Conservation (phyloP, 2,113 vertebrate species). For the Dolichotis patagonum region DNA sequence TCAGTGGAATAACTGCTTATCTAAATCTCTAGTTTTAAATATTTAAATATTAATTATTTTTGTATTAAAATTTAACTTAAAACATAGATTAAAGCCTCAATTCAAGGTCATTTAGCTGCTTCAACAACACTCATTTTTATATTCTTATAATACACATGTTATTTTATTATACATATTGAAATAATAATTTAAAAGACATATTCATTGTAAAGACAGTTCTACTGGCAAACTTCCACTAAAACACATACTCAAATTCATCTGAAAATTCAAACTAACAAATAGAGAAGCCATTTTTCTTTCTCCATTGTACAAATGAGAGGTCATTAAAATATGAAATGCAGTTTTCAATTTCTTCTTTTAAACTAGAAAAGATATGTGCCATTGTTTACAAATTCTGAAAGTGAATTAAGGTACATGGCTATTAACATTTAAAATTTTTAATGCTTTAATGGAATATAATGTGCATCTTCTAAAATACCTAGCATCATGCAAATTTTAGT, state of each 20-base stretch:
- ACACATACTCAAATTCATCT: background rate
- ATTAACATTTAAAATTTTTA: background rate
- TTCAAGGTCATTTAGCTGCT: background rate
- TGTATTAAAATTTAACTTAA: background rate
- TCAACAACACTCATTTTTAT: background rate
- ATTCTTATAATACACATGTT: background rate
- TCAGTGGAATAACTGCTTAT: background rate
- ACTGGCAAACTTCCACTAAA: background rate
- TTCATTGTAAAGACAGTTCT: background rate
- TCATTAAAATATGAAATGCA: background rate
- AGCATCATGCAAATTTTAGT: background rate
- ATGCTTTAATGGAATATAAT: background rate
- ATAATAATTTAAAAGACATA: background rate
- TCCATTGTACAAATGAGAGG: background rate
- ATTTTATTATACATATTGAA: constrained; percentile 4
- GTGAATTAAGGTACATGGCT: background rate
- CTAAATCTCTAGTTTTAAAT: constrained; percentile 4
- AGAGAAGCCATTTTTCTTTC: background rate
- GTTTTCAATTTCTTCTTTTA: background rate
- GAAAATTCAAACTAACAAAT: background rate
- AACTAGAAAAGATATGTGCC: background rate
- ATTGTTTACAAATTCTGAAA: background rate
- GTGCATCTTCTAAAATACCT: background rate
- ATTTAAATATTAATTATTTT: background rate
- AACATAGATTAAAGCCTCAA: background rate